Base-by-base conservation (phyloP, 2,113 vertebrate species). In the Toxotes chatareus region DNA sequence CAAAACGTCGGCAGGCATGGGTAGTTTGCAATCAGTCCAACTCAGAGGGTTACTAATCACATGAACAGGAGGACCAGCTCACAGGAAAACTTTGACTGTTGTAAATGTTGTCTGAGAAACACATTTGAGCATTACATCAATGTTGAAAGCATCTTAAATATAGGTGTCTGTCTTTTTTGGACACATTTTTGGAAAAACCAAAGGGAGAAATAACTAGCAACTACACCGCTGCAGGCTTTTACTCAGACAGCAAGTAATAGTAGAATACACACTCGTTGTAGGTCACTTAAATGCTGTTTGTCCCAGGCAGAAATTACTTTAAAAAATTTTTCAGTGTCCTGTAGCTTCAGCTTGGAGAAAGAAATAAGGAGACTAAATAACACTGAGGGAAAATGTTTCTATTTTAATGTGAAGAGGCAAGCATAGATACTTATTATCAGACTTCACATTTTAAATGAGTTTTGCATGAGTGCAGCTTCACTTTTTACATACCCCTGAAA, bases 401-500 rank as follows among this genome's bases (percentile, higher is more conserved):
- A 27, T 27, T 27, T 27, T 27, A 27, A 27, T 27, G 27, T 59
- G 23, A 62, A 38, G 49, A 32, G 31, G 14, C 12, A 42, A 60
- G 12, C 5, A 34, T 34, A 5, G 27, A n/a, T 55, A 36, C 9
- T 12, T 32, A 21, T 49, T 31, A 13, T 65, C 7, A 46, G 79
- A 46, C 6, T 40, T 40, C 10, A 23, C 8, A 66, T 42, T 83
- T 51, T 13, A 16, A 74, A 74, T 32, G 13, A 38, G 32, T 17
- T 73, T 60, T 62, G 19, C 36, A 64, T 46, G 14, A 3, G 4
- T 65, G 16, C 10, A 73, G n/a, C 19, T 72, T 68, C 55, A 23
- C 36, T 76, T 59, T 59, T 42, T 32, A 56, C n/a, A 67, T 14
- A 49, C 16, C 19, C 23, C 27, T 14, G 8, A 74, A 86, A 8